Base-by-base conservation (phyloP, 2,888 invertebrate genomes). In the Ceraclea dissimilis region DNA sequence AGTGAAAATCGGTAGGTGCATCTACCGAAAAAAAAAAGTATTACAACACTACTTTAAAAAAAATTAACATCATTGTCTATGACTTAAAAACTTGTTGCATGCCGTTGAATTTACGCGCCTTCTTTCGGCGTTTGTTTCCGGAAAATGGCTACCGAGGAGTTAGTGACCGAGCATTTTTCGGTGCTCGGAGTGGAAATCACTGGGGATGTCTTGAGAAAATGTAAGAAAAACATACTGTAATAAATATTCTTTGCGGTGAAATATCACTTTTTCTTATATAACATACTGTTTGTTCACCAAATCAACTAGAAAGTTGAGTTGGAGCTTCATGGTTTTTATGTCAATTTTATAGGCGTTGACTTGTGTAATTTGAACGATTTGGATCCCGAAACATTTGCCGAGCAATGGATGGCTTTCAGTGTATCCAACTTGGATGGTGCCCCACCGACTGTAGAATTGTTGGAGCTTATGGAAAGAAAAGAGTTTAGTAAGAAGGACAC, bases 331-430 rank as follows among this genome's bases (percentile, higher is more conserved):
- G 51, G 10, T 26, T 26, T n/a, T 56, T 54, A 60, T 60, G 60
- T 62, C 51, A 54, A 44, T 48, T 51, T 66, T 68, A 34, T 62
- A 82, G 81, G 80, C 67, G 75, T 82, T 66, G 83, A 81, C 69
- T 72, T 89, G 63, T 86, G 88, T 67, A 70, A 75, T 61, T 76
- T 76, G 52, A 82, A 88, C 68, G 72, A 78, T 64, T 71, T 88
- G 51, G 78, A 78, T 62, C 83, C 86, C 39, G 85, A 84, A 67
- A 82, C 83, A 65, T 83, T 90, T 64, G 85, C 83, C 52, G 85
- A 87, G 67, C 80, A 83, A 75, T 91, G 90, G 90, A 80, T 86
- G 74, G 88, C 90, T 18, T 90, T 82, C 69, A 83, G 84, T 64
- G 74, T 85, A 55, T 84, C 86, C 31, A 73, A 83, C 67, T 71